Percentiles rank a stretch among this genome's conserved stretches.
Conservation (phyloP, 2,797 vertebrate genomes). For the Pyrocephalus nanus region DNA sequence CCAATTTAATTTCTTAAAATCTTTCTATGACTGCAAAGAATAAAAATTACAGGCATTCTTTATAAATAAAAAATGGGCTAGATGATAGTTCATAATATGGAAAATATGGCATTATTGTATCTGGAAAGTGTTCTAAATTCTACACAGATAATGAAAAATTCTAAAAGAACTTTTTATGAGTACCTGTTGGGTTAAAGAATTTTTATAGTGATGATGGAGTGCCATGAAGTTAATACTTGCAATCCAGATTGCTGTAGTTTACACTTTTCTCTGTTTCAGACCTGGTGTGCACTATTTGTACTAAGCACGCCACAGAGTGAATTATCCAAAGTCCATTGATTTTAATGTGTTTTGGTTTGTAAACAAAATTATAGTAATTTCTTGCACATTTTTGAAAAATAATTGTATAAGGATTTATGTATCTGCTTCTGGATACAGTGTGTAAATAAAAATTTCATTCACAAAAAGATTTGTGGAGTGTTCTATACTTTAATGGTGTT, state of each 20-base stretch:
- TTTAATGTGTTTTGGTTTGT: conserved; percentile 86
- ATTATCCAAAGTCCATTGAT: conserved; percentile 88
- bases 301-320: conserved; percentile 79
- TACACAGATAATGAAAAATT: conserved; percentile 53
- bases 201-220: conserved; percentile 81
- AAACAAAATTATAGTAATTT: conserved; percentile 91
- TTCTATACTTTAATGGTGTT: neutral
- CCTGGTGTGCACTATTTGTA: conserved; percentile 77
- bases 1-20: conserved; percentile 55
- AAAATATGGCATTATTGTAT: conserved; percentile 52
- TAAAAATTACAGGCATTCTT: conserved; percentile 9
- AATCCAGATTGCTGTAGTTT: conserved; percentile 90
- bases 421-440: conserved; percentile 93
- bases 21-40: conserved; percentile 65
- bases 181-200: conserved; percentile 65
- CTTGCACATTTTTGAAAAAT: conserved; percentile 98
- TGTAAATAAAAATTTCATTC: conserved; percentile 95
- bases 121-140: conserved; percentile 65
- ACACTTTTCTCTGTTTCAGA: conserved; percentile 82
- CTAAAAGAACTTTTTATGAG: conserved; percentile 68
- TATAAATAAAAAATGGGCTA: conserved; percentile 59
- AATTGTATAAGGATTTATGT: conserved; percentile 93
- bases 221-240: conserved; percentile 83
- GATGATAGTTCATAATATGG: conserved; percentile 28
- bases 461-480: conserved; percentile 72